Conservation (phyloP, 2,113 vertebrate species). For the Sylvia atricapilla region DNA sequence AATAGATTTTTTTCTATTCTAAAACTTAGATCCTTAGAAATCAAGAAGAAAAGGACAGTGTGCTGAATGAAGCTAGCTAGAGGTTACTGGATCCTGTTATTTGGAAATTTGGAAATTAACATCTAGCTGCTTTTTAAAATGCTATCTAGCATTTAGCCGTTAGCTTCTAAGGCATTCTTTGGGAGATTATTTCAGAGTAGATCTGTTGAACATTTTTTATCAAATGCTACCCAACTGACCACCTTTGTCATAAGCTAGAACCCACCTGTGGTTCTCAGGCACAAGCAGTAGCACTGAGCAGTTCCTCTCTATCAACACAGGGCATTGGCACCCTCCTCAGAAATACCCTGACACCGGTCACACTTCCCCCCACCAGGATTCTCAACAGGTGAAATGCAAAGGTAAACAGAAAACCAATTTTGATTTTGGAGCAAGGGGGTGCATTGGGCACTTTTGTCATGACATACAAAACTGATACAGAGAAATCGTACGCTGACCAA, state of each 20-base stretch:
- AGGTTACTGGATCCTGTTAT: background rate
- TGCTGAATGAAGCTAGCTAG: background rate
- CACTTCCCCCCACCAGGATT: background rate
- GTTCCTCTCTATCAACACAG: background rate
- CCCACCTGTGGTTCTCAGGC: background rate
- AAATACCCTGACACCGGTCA: background rate
- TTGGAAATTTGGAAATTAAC: background rate
- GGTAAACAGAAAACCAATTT: background rate
- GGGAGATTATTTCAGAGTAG: background rate
- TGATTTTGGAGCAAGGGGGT: background rate
- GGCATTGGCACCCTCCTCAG: background rate
- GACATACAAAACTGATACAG: background rate
- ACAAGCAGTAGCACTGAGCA: background rate
- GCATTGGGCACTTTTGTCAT: background rate
- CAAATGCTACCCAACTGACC: background rate
- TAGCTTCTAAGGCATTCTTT: background rate
- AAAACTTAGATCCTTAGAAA: background rate
- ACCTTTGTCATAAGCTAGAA: background rate
- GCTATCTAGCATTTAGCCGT: background rate
- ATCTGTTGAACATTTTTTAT: background rate
- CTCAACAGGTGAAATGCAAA: background rate
- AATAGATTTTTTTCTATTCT: conserved; percentile 33
- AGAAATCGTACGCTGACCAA: background rate
- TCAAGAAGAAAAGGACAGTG: background rate
- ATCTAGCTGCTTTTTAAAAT: background rate